phyloP scores from a whole-genome alignment of 1,140 invertebrate genomes.

The Vanessa atalanta region DNA sequence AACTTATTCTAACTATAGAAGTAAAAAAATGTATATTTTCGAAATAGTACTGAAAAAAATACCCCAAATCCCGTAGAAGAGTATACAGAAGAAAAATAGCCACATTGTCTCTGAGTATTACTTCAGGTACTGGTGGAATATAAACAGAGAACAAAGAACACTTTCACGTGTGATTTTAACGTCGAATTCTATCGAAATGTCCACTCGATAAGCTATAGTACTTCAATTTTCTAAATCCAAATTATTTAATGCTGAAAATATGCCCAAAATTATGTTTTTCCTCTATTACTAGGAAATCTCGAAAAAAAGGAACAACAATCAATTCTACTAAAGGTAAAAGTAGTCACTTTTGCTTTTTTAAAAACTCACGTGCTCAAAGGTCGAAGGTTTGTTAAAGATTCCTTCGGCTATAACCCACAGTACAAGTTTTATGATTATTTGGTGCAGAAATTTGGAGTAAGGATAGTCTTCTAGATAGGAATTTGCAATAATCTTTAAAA shows the following conservation, averaged over 20 bases:
- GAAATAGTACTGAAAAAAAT: slow-evolving; percentile 37
- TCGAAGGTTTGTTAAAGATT: no score
- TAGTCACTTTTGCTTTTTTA: no score
- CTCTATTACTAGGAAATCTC: not conserved
- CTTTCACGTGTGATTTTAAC: slow-evolving; percentile 31
- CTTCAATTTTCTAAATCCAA: no score
- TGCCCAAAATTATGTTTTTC: not conserved
- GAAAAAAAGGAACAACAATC: no score
- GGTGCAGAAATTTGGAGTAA: not conserved
- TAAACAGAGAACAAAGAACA: slow-evolving; percentile 32
- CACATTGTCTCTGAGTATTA: slow-evolving; percentile 94
- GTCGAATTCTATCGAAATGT: not conserved
- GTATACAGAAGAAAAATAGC: slow-evolving; percentile 64
- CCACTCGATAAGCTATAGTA: not conserved
- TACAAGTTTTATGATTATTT: no score
- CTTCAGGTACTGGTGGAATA: slow-evolving; percentile 96
- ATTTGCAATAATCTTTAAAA: not conserved
- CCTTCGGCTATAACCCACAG: no score
- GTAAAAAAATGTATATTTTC: slow-evolving; percentile 8
- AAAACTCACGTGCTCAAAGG: no score
- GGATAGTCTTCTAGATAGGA: not conserved
- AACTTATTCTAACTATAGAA: no score
- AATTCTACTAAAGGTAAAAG: no score
- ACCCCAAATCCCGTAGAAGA: slow-evolving; percentile 47
- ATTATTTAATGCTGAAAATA: no score